Percentiles rank a stretch among this genome's conserved stretches.
Evolutionary conservation across 2,797 vertebrate genomes (phyloP).

Genomic region (Aulostomus chinensis): DNA sequence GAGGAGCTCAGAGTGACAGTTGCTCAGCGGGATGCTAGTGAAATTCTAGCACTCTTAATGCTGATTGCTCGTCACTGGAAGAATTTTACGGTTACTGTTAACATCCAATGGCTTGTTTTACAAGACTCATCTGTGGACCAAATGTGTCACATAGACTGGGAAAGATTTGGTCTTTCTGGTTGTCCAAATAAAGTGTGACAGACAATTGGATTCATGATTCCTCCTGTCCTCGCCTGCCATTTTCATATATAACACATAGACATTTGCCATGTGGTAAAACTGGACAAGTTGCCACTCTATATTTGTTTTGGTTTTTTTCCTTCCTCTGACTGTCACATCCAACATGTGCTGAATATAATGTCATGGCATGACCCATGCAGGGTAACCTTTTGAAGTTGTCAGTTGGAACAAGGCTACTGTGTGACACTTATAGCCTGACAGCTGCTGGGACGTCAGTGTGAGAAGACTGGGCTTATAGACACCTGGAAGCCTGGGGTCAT

Average conservation of each 20-base stretch:
- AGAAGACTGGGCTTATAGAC: slow-evolving; percentile 36
- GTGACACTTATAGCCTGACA: slow-evolving; percentile 56
- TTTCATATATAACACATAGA: slow-evolving; percentile 62
- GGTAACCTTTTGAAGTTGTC: slow-evolving; percentile 60
- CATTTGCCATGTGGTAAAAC: slow-evolving; percentile 66
- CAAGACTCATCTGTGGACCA: slow-evolving; percentile 71
- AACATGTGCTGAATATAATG: slow-evolving; percentile 55
- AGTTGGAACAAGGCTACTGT: slow-evolving; percentile 49
- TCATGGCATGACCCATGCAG: slow-evolving; percentile 45
- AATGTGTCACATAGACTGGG: slow-evolving; percentile 64
- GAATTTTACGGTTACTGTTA: slow-evolving; percentile 60
- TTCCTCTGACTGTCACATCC: slow-evolving; percentile 30
- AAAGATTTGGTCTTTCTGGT: slow-evolving; percentile 38
- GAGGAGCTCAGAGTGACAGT: slow-evolving; percentile 21
- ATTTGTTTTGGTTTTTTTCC: slow-evolving; percentile 9
- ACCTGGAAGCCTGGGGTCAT: slow-evolving; percentile 50
- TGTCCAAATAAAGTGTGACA: slow-evolving; percentile 59
- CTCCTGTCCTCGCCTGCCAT: slow-evolving; percentile 49
- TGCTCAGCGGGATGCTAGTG: slow-evolving; percentile 5
- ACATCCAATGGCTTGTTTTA: slow-evolving; percentile 58
- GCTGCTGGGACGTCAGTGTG: slow-evolving; percentile 41
- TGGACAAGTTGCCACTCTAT: slow-evolving; percentile 55
- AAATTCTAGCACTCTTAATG: slow-evolving; percentile 27
- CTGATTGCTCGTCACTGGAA: slow-evolving; percentile 44
- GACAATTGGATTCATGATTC: slow-evolving; percentile 46